phyloP scores from a whole-genome alignment of 1,140 invertebrate genomes.

The Atta colombica region DNA sequence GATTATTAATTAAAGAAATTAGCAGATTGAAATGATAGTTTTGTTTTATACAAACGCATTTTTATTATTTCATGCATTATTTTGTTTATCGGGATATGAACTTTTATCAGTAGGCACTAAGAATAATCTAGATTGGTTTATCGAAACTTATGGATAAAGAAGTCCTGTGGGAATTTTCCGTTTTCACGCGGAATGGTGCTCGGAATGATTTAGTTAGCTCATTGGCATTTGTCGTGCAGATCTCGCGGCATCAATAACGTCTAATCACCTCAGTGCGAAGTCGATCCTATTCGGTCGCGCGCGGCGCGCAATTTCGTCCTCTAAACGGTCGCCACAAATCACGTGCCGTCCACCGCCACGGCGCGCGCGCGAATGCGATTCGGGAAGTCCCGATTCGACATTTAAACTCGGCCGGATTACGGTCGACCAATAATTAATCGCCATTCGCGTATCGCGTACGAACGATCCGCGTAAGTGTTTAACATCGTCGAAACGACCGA shows the following conservation, averaged over 20 bases:
- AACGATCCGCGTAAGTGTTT: constrained; percentile 69
- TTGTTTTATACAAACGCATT: too few relatives aligned
- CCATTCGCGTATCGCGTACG: constrained; percentile 65
- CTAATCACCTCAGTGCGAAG: constrained; percentile 81
- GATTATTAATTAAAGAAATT: background rate
- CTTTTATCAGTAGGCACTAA: background rate
- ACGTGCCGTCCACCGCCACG: constrained; percentile 65
- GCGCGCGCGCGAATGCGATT: constrained; percentile 71
- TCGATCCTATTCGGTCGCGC: constrained; percentile 81
- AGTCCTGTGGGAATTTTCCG: constrained; percentile 10
- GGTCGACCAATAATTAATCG: constrained; percentile 75
- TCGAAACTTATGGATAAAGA: constrained; percentile 17
- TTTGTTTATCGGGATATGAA: background rate
- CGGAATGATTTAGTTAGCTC: constrained; percentile 72
- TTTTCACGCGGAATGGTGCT: constrained; percentile 13
- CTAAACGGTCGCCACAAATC: constrained; percentile 85
- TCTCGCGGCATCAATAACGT: constrained; percentile 82
- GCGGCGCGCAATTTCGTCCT: constrained; percentile 84
- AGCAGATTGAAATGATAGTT: constrained; percentile 2
- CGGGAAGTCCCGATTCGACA: constrained; percentile 71
- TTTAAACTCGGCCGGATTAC: constrained; percentile 79
- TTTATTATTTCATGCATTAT: background rate
- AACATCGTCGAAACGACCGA: constrained; percentile 47
- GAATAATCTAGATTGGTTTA: background rate
- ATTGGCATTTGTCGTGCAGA: constrained; percentile 65